Evolutionary conservation across 2,113 vertebrate genomes (phyloP).

Genomic region (Tetraodon nigroviridis): DNA sequence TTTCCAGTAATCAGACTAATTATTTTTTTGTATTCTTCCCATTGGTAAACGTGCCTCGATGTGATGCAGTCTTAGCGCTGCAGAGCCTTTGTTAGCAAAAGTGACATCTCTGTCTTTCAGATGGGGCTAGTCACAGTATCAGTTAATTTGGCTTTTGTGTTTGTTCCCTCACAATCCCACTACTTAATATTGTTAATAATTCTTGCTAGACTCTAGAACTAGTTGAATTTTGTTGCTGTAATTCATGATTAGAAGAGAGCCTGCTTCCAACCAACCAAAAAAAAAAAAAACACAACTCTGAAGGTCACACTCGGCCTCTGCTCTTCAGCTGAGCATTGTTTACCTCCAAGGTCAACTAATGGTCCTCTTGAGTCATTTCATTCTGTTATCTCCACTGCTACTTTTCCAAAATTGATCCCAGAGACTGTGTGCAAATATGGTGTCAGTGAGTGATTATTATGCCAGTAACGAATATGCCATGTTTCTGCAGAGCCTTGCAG

Average conservation of each 20-base stretch:
- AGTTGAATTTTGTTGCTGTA: conserved; percentile 44
- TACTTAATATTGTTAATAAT: conserved; percentile 28
- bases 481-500: conserved; percentile 53
- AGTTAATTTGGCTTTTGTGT: not conserved
- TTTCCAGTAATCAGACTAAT: conserved; percentile 44
- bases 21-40: conserved; percentile 15
- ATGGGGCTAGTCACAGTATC: no score
- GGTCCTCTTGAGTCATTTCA: not conserved
- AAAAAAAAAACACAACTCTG: conserved; percentile 13
- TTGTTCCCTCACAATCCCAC: conserved; percentile 14
- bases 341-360: conserved; percentile 23
- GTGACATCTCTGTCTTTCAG: no score
- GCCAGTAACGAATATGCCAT: conserved; percentile 46
- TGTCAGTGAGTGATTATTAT: no score
- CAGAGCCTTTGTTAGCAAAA: not conserved
- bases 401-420: conserved; percentile 15
- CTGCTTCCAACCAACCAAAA: conserved; percentile 23
- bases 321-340: conserved; percentile 17
- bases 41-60: conserved; percentile 14
- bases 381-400: conserved; percentile 8
- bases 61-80: conserved; percentile 15
- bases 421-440: conserved; percentile 15
- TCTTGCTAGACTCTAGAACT: conserved; percentile 32
- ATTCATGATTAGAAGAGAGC: conserved; percentile 15
- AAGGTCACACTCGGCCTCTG: conserved; percentile 19